Evolutionary conservation across 2,888 invertebrate genomes (phyloP).

Genomic region (Heterodera filipjevi): DNA sequence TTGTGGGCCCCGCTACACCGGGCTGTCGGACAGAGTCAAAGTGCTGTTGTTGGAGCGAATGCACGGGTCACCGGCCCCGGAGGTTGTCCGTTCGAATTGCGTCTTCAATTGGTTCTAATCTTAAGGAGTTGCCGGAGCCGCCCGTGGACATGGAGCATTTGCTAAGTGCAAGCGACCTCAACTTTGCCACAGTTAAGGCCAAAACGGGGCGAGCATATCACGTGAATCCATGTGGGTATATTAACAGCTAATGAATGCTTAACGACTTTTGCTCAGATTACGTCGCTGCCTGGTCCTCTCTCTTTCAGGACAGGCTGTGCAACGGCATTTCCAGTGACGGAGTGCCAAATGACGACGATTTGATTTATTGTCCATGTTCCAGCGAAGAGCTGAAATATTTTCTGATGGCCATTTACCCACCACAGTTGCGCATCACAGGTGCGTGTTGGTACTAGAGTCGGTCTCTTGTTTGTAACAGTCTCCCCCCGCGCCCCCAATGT

Average conservation of each 20-base stretch:
- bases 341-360: constrained; percentile 48
- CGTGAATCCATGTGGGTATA: constrained; percentile 56
- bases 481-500: too few relatives aligned
- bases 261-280: constrained; percentile 37
- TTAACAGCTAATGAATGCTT: neutral
- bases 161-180: constrained; percentile 57
- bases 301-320: constrained; percentile 51
- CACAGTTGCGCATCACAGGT: constrained; percentile 65
- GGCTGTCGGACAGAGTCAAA: constrained; percentile 63
- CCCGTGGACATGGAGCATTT: constrained; percentile 62
- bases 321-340: constrained; percentile 35
- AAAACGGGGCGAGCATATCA: constrained; percentile 63
- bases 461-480: too few relatives aligned
- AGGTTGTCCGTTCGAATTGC: constrained; percentile 41
- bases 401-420: constrained; percentile 65
- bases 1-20: constrained; percentile 62
- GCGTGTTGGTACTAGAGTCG: too few relatives aligned
- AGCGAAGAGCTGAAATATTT: constrained; percentile 64
- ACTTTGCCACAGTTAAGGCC: constrained; percentile 61
- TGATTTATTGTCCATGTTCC: constrained; percentile 61
- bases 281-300: constrained; percentile 64
- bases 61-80: constrained; percentile 62
- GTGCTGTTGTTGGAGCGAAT: constrained; percentile 62
- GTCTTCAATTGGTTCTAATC: neutral
- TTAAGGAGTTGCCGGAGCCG: constrained; percentile 61